phyloP scores from a whole-genome alignment of 1,140 invertebrate species.

The Polyergus mexicanus region DNA sequence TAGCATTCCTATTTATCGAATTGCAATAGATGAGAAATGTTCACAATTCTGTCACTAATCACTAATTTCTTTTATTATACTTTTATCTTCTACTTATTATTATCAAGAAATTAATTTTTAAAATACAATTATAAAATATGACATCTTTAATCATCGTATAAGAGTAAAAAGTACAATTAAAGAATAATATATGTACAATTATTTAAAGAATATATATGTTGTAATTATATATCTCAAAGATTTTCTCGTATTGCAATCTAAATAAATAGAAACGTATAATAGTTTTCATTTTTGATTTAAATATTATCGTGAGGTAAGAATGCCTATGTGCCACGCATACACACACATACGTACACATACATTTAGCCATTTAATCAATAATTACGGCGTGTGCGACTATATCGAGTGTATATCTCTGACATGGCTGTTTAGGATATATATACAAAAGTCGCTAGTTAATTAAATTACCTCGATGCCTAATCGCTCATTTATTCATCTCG shows the following conservation, averaged over 20 bases:
- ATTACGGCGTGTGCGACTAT: slow-evolving; percentile 53
- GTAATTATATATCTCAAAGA: neutral
- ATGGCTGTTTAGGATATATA: slow-evolving; percentile 63
- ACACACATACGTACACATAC: too few species aligned
- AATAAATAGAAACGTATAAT: neutral
- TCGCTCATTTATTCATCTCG: slow-evolving; percentile 23
- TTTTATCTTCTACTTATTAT: neutral
- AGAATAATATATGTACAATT: too few species aligned
- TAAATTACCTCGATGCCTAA: slow-evolving; percentile 43
- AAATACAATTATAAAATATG: neutral
- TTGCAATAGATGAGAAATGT: neutral
- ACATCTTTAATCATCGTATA: neutral
- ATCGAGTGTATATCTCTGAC: slow-evolving; percentile 66
- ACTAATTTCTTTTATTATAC: slow-evolving; percentile 26
- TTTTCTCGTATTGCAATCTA: neutral
- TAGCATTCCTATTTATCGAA: neutral
- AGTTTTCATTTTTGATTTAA: neutral
- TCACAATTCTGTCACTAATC: neutral
- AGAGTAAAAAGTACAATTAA: neutral
- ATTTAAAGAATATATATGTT: neutral
- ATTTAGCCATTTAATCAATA: slow-evolving; percentile 24
- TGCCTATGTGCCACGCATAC: neutral
- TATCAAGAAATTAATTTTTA: neutral
- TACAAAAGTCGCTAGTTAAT: slow-evolving; percentile 63
- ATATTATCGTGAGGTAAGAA: neutral